A percentile compares a stretch with the other conserved stretches of the same genome.
These are phyloP conservation scores for Drosophila pandora DNA, from an alignment of 1,140 invertebrate genomes.

Conservation along the genomic window DNA sequence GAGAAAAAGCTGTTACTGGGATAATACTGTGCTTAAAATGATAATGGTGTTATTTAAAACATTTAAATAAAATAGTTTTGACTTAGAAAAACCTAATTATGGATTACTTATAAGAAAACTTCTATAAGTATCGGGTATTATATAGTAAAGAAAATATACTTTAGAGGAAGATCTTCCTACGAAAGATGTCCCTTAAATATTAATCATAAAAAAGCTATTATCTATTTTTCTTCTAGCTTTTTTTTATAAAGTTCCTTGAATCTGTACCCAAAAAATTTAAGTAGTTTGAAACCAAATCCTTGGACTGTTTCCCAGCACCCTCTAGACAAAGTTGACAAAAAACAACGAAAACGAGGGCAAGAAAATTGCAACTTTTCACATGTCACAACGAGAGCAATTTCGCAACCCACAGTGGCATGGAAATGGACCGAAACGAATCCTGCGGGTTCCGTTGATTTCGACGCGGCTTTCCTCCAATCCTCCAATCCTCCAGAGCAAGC, in stretches of 20 bases:
- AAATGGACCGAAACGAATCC: conserved; percentile 71
- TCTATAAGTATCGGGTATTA: no score
- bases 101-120: no score
- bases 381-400: conserved; percentile 57
- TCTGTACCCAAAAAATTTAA: neutral
- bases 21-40: no score
- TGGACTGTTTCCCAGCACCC: neutral
- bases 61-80: no score
- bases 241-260: neutral
- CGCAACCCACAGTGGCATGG: conserved; percentile 21
- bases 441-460: conserved; percentile 79
- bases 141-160: no score
- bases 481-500: neutral
- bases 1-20: no score
- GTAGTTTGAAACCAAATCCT: neutral
- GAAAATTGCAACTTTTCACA: conserved; percentile 68
- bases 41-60: no score
- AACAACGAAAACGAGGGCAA: neutral
- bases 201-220: no score
- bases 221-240: no score
- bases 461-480: conserved; percentile 1
- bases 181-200: no score
- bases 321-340: neutral
- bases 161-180: no score
- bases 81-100: no score